These are phyloP conservation scores for Rhinoraja longicauda DNA, from an alignment of 2,797 vertebrate species.

Conservation along the genomic window DNA sequence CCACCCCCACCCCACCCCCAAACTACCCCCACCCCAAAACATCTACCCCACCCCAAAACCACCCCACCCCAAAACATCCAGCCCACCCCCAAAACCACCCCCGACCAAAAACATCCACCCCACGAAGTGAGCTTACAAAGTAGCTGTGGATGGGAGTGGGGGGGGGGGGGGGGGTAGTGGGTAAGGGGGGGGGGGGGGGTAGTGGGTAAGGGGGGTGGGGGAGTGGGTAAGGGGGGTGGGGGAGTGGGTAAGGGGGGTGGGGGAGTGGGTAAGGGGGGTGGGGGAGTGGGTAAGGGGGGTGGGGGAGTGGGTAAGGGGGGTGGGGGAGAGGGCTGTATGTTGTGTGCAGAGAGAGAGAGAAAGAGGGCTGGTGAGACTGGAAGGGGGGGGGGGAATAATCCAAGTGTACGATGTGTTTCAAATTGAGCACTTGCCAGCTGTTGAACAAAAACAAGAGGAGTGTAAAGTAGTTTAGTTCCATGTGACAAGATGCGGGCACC, in stretches of 20 bases:
- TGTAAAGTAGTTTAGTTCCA: constrained; percentile 28
- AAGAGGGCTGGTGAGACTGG: not conserved
- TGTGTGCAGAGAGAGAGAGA: not conserved
- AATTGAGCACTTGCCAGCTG: not conserved
- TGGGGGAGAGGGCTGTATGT: not conserved
- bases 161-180: not conserved
- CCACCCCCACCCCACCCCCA: too few relatives aligned
- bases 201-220: too few relatives aligned
- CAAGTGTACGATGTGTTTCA: not conserved
- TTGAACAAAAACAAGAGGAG: constrained; percentile 17
- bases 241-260: not conserved
- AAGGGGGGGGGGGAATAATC: not conserved
- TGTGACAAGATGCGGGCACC: not conserved
- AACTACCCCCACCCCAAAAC: too few relatives aligned
- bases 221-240: too few relatives aligned
- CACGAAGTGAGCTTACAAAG: not conserved
- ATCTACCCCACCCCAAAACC: too few relatives aligned
- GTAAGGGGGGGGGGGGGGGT: not conserved
- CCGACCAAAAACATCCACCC: too few relatives aligned
- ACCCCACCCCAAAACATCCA: too few relatives aligned
- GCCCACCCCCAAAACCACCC: too few relatives aligned
- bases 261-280: too few relatives aligned
- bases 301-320: not conserved
- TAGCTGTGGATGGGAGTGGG: not conserved
- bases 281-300: not conserved